Evolutionary conservation across 2,888 invertebrate species (phyloP).

Genomic region (Bellardia bayeri): DNA sequence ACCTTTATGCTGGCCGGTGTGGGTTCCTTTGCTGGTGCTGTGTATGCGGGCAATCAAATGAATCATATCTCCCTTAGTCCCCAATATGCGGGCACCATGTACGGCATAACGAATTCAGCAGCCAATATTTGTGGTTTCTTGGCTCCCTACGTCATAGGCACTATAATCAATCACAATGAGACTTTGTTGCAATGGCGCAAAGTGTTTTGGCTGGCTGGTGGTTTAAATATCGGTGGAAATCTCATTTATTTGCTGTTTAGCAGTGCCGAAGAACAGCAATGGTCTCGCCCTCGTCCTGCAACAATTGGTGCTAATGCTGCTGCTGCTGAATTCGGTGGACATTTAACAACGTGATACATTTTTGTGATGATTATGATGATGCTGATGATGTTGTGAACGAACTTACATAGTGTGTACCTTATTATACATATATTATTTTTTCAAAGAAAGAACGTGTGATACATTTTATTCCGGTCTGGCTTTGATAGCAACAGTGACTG

Average conservation of each 20-base stretch:
- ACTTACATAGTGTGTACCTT: conserved; percentile 67
- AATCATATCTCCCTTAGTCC: conserved; percentile 93
- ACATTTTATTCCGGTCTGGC: conserved; percentile 50
- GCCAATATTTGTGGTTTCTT: conserved; percentile 93
- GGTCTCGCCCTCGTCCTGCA: conserved; percentile 82
- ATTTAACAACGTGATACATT: conserved; percentile 31
- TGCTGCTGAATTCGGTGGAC: conserved; percentile 9
- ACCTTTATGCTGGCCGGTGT: conserved; percentile 89
- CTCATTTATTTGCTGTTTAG: conserved; percentile 92
- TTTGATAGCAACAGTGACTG: conserved; percentile 32
- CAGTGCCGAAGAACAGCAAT: conserved; percentile 90
- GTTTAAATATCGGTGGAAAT: conserved; percentile 90
- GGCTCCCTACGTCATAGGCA: conserved; percentile 91
- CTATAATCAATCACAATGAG: conserved; percentile 87
- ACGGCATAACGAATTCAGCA: conserved; percentile 93
- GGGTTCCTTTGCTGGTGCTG: conserved; percentile 91
- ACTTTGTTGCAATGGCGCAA: conserved; percentile 83
- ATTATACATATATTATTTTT: conserved; percentile 30
- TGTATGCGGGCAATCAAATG: conserved; percentile 93
- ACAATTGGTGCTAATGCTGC: conserved; percentile 15
- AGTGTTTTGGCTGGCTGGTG: conserved; percentile 92
- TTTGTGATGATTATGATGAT: neutral
- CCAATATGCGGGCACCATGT: conserved; percentile 92
- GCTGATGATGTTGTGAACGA: conserved; percentile 7
- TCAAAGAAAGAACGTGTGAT: conserved; percentile 68